These are phyloP conservation scores for Lasiurus borealis DNA, from an alignment of 2,113 vertebrate genomes.

Conservation along the genomic window DNA sequence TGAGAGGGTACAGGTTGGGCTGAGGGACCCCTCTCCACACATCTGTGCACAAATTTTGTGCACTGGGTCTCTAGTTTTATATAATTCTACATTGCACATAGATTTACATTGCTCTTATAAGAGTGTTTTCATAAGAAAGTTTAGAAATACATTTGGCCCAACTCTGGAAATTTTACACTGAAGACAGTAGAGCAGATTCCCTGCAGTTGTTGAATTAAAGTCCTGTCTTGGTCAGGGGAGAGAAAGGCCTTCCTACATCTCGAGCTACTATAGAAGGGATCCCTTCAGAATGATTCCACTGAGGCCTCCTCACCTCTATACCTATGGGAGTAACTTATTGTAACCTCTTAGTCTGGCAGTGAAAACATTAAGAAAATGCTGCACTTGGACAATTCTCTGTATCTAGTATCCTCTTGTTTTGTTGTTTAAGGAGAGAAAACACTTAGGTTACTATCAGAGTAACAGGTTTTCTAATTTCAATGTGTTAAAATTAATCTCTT, in stretches of 20 bases:
- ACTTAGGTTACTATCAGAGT: slow-evolving; percentile 39
- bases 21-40: too few relatives aligned
- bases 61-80: too few relatives aligned
- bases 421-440: slow-evolving; percentile 59
- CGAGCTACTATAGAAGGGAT: neutral
- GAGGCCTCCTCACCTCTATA: neutral
- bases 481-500: slow-evolving; percentile 68
- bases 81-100: neutral
- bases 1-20: too few relatives aligned
- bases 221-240: neutral
- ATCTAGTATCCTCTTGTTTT: slow-evolving; percentile 23
- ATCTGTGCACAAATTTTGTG: too few relatives aligned
- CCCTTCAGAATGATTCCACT: neutral
- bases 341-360: neutral
- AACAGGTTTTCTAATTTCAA: slow-evolving; percentile 62
- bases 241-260: neutral
- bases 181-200: neutral
- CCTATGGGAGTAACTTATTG: neutral
- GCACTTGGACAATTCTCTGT: slow-evolving; percentile 23
- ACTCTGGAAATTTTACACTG: neutral
- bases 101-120: slow-evolving; percentile 4
- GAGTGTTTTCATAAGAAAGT: neutral
- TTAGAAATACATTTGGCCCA: neutral
- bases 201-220: neutral
- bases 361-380: slow-evolving; percentile 26